Evolutionary conservation across 2,113 vertebrate species (phyloP), one percentile per base, ranked within the genome.

Genomic region (Panurus biarmicus): DNA sequence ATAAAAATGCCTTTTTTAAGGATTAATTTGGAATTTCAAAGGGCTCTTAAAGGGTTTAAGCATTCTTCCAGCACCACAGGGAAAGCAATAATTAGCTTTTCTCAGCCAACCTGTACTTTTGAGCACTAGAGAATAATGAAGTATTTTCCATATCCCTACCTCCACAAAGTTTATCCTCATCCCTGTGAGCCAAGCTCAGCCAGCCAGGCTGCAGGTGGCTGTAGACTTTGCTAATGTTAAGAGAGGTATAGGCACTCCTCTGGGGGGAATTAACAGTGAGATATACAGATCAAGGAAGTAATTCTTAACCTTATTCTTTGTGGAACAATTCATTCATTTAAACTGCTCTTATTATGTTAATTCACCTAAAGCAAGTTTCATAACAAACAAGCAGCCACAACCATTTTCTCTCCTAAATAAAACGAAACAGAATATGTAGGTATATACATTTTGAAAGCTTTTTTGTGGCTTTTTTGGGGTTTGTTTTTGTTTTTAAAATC

Each of bases 41-140:
- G 48, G 48, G 50, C 14, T 54, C 13, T 92, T 87, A 89, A 71
- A 84, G 28, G 35, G 29, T 69, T 95, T 94, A 71, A 94, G 31
- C 25, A 36, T 90, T 84, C 10, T 73, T 88, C 38, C 64, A 88
- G 40, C 72, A 71, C 80, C 65, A 83, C 58, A 70, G 75, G 64
- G 40, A 85, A 94, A 75, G 54, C 58, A 90, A n/a, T 61, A 73
- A 94, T 93, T 87, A 90, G 24, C 66, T 92, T 87, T 85, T 70
- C 64, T 73, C 35, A 42, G 65, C 60, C 72, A 77, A 20, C 16
- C 33, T 72, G n/a, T 58, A 71, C 56, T 84, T 89, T 16, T 44
- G 33, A 81, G 61, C 23, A 36, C n/a, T 53, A 20, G 67, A 77
- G 77, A 90, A 64, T 45, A 14, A 69, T 69, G 36, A 90, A 91